phyloP scores from a whole-genome alignment of 2,113 vertebrate species.

The Oryzias javanicus region DNA sequence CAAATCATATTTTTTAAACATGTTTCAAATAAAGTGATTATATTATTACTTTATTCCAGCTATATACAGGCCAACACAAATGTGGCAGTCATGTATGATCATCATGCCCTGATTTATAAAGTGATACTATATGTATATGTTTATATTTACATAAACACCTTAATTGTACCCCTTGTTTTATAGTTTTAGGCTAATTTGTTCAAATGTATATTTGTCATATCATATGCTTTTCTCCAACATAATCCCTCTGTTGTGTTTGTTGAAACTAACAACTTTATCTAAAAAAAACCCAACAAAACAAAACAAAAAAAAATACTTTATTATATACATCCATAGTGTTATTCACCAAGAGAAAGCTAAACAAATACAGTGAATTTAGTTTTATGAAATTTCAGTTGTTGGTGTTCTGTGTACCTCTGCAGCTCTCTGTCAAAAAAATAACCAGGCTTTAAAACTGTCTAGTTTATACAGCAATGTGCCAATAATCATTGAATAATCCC shows the following conservation, averaged over 20 bases:
- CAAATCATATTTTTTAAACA: conserved; percentile 30
- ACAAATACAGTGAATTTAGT: too few relatives aligned
- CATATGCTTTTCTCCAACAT: neutral
- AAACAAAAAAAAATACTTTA: too few relatives aligned
- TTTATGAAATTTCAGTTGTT: too few relatives aligned
- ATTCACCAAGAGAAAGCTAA: too few relatives aligned
- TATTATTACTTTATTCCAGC: conserved; percentile 41
- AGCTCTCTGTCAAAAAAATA: too few relatives aligned
- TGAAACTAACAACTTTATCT: too few relatives aligned
- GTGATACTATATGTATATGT: neutral
- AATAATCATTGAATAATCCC: too few relatives aligned
- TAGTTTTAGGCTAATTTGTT: neutral
- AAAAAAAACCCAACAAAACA: too few relatives aligned
- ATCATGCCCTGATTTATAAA: conserved; percentile 23
- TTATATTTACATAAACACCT: conserved; percentile 29
- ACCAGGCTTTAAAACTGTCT: too few relatives aligned
- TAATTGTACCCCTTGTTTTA: neutral
- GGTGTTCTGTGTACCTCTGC: too few relatives aligned
- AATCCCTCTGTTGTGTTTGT: neutral
- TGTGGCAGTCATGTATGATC: conserved; percentile 25
- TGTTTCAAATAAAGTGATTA: conserved; percentile 23
- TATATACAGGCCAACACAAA: conserved; percentile 53
- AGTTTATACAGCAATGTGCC: too few relatives aligned
- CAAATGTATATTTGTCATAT: conserved; percentile 6
- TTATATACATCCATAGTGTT: too few relatives aligned